phyloP scores from a whole-genome alignment of 2,888 invertebrate genomes.

The Sesia apiformis region DNA sequence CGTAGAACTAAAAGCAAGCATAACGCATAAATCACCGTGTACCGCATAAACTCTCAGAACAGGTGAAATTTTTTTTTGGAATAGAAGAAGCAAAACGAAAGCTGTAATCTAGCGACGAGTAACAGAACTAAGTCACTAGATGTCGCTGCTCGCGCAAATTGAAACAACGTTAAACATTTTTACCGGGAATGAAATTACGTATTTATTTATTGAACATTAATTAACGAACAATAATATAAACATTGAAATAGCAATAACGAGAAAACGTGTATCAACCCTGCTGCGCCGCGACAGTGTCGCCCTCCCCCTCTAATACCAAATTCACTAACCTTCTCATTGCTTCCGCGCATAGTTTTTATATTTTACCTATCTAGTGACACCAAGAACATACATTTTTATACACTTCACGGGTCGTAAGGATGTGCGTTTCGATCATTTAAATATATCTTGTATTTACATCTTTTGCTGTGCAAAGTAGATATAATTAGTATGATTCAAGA shows the following conservation, averaged over 20 bases:
- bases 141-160: not conserved
- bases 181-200: not conserved
- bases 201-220: not conserved
- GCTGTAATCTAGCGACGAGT: conserved; percentile 23
- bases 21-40: conserved; percentile 47
- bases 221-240: conserved; percentile 43
- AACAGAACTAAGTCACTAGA: conserved; percentile 18
- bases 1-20: conserved; percentile 62
- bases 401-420: conserved; percentile 27
- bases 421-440: conserved; percentile 40
- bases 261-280: conserved; percentile 23
- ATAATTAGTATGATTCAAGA: conserved; percentile 2
- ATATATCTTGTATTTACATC: conserved; percentile 33
- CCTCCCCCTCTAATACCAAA: conserved; percentile 44
- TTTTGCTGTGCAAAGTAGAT: conserved; percentile 10
- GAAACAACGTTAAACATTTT: not conserved
- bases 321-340: conserved; percentile 72
- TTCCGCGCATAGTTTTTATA: conserved; percentile 41
- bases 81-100: not conserved
- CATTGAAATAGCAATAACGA: conserved; percentile 43
- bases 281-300: conserved; percentile 24
- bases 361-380: conserved; percentile 43
- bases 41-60: conserved; percentile 62
- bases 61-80: not conserved
- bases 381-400: conserved; percentile 15